These are phyloP conservation scores for Centroberyx gerrardi DNA, from an alignment of 2,797 vertebrate genomes.

Conservation along the genomic window DNA sequence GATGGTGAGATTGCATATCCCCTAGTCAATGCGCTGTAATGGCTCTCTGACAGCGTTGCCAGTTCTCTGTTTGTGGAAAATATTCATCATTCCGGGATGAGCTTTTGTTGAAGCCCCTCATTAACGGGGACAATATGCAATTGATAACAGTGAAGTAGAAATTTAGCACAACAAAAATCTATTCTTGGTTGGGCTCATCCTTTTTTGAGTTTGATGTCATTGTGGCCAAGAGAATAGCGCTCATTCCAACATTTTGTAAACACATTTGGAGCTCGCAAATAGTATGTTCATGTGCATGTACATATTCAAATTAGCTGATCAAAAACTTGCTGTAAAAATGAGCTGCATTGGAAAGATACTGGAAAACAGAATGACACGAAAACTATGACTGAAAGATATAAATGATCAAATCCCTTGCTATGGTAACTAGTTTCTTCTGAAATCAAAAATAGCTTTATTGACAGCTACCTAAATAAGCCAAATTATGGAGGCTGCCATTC, in stretches of 20 bases:
- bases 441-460: slow-evolving; percentile 78
- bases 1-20: neutral
- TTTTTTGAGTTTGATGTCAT: slow-evolving; percentile 19
- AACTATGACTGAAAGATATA: neutral
- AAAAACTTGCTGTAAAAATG: too few species aligned
- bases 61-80: too few species aligned
- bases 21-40: slow-evolving; percentile 4
- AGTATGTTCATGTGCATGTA: too few species aligned
- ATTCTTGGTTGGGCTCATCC: slow-evolving; percentile 30
- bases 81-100: too few species aligned
- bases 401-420: neutral
- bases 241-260: too few species aligned
- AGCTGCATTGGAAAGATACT: too few species aligned
- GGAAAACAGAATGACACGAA: too few species aligned
- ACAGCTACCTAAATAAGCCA: slow-evolving; percentile 72
- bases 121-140: slow-evolving; percentile 50
- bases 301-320: too few species aligned
- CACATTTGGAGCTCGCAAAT: too few species aligned
- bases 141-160: slow-evolving; percentile 16
- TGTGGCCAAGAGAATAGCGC: too few species aligned
- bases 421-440: slow-evolving; percentile 30
- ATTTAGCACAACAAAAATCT: neutral
- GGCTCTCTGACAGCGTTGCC: too few species aligned
- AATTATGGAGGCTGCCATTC: slow-evolving; percentile 75
- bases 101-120: too few species aligned